phyloP scores from a whole-genome alignment of 2,797 vertebrate species.

The Enteromius thamalakanensis region DNA sequence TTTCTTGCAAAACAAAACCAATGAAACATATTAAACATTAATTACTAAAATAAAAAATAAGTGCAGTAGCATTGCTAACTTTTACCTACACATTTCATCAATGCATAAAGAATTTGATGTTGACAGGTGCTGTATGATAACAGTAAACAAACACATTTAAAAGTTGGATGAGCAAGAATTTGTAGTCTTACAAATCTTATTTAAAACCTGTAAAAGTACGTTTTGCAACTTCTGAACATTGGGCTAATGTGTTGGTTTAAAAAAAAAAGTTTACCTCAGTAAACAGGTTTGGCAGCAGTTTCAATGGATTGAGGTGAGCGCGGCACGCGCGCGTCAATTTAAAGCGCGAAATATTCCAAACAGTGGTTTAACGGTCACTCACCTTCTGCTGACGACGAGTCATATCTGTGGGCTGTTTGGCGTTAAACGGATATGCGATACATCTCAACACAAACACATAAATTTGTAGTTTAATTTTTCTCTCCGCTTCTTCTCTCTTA shows the following conservation, averaged over 20 bases:
- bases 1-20: neutral
- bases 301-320: neutral
- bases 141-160: neutral
- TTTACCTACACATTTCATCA: neutral
- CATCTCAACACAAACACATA: conserved; percentile 92
- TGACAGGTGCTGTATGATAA: neutral
- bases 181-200: neutral
- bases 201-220: neutral
- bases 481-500: conserved; percentile 81
- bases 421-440: conserved; percentile 93
- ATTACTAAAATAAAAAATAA: neutral
- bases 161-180: neutral
- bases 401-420: conserved; percentile 98
- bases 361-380: conserved; percentile 62
- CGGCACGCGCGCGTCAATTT: conserved; percentile 58
- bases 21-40: neutral
- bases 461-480: conserved; percentile 86
- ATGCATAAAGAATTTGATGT: neutral
- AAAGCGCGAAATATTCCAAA: conserved; percentile 25
- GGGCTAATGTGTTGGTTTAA: neutral
- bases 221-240: neutral
- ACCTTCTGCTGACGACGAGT: conserved; percentile 96
- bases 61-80: neutral
- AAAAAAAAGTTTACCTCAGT: neutral
- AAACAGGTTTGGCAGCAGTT: neutral